Percentiles rank a stretch among this genome's conserved stretches.
phyloP scores from a whole-genome alignment of 2,113 vertebrate species.

The Colius striatus region DNA sequence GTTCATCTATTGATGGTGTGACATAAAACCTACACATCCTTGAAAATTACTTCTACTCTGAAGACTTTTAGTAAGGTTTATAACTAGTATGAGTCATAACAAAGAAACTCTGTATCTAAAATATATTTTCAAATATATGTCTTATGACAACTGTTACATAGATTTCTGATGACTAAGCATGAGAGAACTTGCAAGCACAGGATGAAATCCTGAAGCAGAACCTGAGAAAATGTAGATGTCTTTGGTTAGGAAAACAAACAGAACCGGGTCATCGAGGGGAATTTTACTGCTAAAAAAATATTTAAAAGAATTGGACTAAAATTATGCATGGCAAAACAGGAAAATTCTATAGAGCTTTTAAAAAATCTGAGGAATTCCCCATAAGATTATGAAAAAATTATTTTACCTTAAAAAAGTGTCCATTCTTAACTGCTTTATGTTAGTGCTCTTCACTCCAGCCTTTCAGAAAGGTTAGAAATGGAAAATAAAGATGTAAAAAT shows the following conservation, averaged over 20 bases:
- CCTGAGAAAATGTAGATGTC: background rate
- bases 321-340: background rate
- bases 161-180: background rate
- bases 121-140: background rate
- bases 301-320: background rate
- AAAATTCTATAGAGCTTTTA: background rate
- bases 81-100: background rate
- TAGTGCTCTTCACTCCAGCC: background rate
- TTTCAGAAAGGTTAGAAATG: background rate
- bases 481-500: background rate
- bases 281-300: background rate
- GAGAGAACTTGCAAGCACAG: background rate
- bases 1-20: background rate
- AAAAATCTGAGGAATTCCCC: background rate
- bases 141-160: background rate
- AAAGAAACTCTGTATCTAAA: background rate
- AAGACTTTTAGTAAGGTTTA: background rate
- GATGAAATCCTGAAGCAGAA: background rate
- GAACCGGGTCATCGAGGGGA: background rate
- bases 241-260: background rate
- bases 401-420: background rate
- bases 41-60: background rate
- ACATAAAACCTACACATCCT: background rate
- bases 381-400: background rate
- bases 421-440: background rate